These are phyloP conservation scores for Rotaria magnacalcarata DNA, from an alignment of 2,888 invertebrate genomes.

Conservation along the genomic window DNA sequence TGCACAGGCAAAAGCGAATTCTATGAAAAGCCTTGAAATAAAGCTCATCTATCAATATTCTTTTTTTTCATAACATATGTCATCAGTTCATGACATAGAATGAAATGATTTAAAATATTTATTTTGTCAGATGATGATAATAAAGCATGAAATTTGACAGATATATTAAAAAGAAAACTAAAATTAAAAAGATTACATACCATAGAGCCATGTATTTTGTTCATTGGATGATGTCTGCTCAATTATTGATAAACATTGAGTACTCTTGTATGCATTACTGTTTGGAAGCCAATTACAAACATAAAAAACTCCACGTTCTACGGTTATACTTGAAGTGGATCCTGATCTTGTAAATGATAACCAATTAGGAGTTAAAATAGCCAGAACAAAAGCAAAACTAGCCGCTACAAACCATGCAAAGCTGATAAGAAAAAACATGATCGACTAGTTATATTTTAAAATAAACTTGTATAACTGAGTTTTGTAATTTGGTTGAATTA, in stretches of 20 bases:
- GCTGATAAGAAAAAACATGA: neutral
- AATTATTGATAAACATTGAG: neutral
- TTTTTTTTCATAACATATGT: too few relatives aligned
- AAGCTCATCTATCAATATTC: too few relatives aligned
- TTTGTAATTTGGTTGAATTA: neutral
- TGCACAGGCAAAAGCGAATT: neutral
- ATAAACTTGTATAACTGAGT: neutral
- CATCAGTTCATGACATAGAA: too few relatives aligned
- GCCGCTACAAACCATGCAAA: neutral
- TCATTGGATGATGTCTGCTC: neutral
- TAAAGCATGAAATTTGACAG: neutral
- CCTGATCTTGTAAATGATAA: neutral
- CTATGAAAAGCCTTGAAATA: neutral
- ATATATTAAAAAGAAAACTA: neutral
- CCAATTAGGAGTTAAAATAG: neutral
- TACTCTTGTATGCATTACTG: neutral
- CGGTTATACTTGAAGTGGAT: too few relatives aligned
- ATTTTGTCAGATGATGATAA: too few relatives aligned
- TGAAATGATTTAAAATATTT: too few relatives aligned
- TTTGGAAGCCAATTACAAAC: neutral
- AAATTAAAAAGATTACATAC: neutral
- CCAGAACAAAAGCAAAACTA: neutral
- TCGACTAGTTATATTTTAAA: neutral
- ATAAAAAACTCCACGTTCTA: slow-evolving; percentile 13
- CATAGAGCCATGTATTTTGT: neutral